Evolutionary conservation across 2,113 vertebrate species (phyloP).

Genomic region (Bombycilla garrulus): DNA sequence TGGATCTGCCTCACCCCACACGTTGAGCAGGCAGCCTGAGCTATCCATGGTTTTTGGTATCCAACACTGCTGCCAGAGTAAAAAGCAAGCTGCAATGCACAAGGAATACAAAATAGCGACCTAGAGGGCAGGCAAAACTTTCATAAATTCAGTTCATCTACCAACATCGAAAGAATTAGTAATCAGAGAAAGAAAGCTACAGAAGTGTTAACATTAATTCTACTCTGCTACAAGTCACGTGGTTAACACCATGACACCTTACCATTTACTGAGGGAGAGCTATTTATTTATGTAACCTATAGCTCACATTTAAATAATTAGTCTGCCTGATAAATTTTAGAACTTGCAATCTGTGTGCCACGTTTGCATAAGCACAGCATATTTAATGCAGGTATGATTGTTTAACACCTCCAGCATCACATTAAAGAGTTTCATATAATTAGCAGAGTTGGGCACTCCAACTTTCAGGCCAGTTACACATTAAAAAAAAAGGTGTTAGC

Average conservation of each 20-base stretch:
- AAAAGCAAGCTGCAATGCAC: constrained; percentile 30
- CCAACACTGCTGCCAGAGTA: neutral
- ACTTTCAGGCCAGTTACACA: neutral
- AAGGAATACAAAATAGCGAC: constrained; percentile 47
- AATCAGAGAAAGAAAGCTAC: constrained; percentile 61
- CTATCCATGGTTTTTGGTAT: neutral
- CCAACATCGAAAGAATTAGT: constrained; percentile 54
- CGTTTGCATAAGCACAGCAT: constrained; percentile 39
- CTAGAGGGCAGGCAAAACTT: constrained; percentile 58
- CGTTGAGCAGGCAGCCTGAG: neutral
- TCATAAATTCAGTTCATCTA: constrained; percentile 65
- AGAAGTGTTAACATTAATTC: constrained; percentile 67
- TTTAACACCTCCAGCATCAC: constrained; percentile 54
- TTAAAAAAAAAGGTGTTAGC: neutral
- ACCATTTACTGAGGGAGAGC: constrained; percentile 51
- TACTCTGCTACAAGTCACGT: constrained; percentile 51
- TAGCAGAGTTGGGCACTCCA: constrained; percentile 37
- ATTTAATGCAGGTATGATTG: constrained; percentile 47
- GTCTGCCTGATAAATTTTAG: constrained; percentile 53
- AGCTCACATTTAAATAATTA: constrained; percentile 72
- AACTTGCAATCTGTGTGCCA: constrained; percentile 41
- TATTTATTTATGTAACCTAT: constrained; percentile 70
- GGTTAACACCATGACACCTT: constrained; percentile 49
- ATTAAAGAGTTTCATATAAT: constrained; percentile 38
- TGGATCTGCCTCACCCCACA: neutral